Base-by-base conservation (phyloP, 1,140 invertebrate genomes). In the Pinna nobilis region DNA sequence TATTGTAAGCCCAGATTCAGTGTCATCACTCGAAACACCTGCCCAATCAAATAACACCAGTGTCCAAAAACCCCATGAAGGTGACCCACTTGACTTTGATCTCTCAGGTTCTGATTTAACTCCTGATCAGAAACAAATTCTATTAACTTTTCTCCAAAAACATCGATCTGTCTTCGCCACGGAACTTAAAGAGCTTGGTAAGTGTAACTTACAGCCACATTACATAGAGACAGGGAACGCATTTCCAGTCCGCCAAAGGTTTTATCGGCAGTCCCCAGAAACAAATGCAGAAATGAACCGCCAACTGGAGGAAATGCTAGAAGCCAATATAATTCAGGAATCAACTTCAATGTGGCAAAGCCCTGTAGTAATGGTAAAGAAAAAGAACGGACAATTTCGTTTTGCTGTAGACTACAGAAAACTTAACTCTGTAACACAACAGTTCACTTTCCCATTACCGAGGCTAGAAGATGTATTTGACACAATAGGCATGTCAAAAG, bases 351-450 rank as follows among this genome's bases (percentile, higher is more conserved):
- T 50, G 25, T 82, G 72, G 78, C 28, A 53, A 25, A 65, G 47
- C 3, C 80, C 80, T 13, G 72, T 82, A 7, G 76, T 80, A 0
- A 51, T 78, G 41, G 73, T 76, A 3, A 79, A 74, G 28, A 82
- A 82, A 57, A 76, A 75, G 44, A 33, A 65, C 37, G 70, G 71
- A 13, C 13, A 61, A 25, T 50, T 35, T 2, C 39, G 77, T 20
- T 77, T 79, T 39, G 71, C 53, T 47, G 70, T 76, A 9, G 78
- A 82, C 44, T 82, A 78, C 39, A 11, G 80, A 3, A 73, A 75
- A 71, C 47, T 83, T 0, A 83, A 83, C 59, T 6, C 41, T 2
- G 53, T 74, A 1, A 72, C 69, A 6, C 55, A 65, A 47, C 55
- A 37, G 51, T 49, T 50, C 5, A 39, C 33, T 13, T 74, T 74